Conservation (phyloP, 2,888 invertebrate species). For the Acheta domesticus region DNA sequence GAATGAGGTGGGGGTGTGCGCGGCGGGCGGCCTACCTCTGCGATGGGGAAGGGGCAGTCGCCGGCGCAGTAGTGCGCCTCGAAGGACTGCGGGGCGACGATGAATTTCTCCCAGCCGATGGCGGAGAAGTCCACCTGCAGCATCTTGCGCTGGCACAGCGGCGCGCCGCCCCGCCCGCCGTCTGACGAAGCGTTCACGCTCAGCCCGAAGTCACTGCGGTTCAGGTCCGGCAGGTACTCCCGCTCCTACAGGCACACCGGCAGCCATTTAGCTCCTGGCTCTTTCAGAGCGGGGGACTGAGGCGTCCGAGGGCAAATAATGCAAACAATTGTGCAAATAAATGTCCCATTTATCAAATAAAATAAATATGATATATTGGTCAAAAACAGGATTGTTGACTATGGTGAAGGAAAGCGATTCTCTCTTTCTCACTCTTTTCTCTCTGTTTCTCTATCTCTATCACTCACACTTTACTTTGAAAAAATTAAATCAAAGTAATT, state of each 20-base stretch:
- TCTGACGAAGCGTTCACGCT: neutral
- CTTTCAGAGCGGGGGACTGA: no score
- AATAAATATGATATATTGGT: no score
- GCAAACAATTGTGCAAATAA: no score
- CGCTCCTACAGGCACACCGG: neutral
- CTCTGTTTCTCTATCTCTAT: no score
- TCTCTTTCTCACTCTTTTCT: no score
- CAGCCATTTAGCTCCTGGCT: no score
- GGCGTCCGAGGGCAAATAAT: no score
- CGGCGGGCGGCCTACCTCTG: conserved; percentile 36
- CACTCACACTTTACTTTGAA: no score
- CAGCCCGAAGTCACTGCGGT: neutral
- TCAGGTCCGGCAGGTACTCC: neutral
- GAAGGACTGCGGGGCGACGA: conserved; percentile 52
- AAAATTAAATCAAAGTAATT: no score
- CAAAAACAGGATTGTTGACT: no score
- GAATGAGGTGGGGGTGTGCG: neutral
- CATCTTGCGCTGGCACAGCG: conserved; percentile 40
- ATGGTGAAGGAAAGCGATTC: no score
- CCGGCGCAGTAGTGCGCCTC: conserved; percentile 54
- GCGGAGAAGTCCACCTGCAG: conserved; percentile 52
- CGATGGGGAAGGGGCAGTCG: conserved; percentile 50
- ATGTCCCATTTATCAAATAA: no score
- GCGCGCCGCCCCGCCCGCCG: conserved; percentile 18
- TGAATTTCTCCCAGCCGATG: conserved; percentile 55